phyloP scores from a whole-genome alignment of 2,113 vertebrate genomes.

The Nibea coibor region DNA sequence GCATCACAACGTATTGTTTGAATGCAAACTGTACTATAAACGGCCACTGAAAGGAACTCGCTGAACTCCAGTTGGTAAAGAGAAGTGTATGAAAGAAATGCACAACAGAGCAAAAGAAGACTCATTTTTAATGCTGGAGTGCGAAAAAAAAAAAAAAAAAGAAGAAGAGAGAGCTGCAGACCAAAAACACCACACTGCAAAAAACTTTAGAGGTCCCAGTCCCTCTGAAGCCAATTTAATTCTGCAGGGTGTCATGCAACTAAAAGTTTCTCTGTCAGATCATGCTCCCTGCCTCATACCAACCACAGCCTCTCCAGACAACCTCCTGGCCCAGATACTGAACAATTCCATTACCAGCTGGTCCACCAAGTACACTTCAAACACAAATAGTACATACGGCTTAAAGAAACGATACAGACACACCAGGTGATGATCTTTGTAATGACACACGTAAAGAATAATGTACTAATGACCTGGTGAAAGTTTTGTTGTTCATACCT shows the following conservation, averaged over 20 bases:
- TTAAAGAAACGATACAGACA: conserved; percentile 13
- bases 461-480: not conserved
- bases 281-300: conserved; percentile 65
- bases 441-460: not conserved
- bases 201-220: conserved; percentile 38
- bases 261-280: conserved; percentile 40
- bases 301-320: conserved; percentile 66
- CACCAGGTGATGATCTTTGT: not conserved
- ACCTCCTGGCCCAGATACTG: conserved; percentile 68
- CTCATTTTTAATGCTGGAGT: conserved; percentile 33
- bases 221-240: conserved; percentile 67
- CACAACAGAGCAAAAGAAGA: conserved; percentile 47
- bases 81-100: conserved; percentile 9
- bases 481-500: conserved; percentile 67
- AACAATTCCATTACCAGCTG: conserved; percentile 69
- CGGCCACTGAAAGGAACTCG: not conserved
- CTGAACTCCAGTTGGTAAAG: conserved; percentile 5
- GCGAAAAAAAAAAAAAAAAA: not conserved
- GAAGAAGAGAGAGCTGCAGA: conserved; percentile 14
- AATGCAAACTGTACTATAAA: not conserved
- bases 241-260: conserved; percentile 56
- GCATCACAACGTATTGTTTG: not conserved
- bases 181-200: conserved; percentile 47
- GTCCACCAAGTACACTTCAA: conserved; percentile 72
- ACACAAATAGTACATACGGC: conserved; percentile 52